phyloP scores from a whole-genome alignment of 2,888 invertebrate species.

The Petrolisthes manimaculis region DNA sequence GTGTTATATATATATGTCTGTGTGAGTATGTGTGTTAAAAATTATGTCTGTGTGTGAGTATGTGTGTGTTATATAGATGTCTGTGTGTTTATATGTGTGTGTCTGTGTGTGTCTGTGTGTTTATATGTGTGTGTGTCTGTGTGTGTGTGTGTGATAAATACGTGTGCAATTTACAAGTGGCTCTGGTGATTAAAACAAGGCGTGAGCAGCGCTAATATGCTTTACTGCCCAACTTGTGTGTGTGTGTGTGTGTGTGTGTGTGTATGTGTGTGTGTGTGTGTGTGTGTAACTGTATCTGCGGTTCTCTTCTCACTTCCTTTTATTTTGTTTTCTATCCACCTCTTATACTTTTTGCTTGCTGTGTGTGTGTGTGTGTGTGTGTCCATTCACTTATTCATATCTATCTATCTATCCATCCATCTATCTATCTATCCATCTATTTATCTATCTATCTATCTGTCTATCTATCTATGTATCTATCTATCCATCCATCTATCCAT shows the following conservation, averaged over 20 bases:
- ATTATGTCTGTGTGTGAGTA: not conserved
- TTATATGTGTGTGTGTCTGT: not conserved
- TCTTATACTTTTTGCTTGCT: too few relatives aligned
- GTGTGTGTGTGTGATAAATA: not conserved
- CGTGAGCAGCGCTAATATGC: conserved; percentile 23
- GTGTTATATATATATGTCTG: not conserved
- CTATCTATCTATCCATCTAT: too few relatives aligned
- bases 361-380: too few relatives aligned
- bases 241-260: not conserved
- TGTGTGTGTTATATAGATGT: conserved; percentile 13
- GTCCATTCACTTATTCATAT: too few relatives aligned
- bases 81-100: conserved; percentile 1
- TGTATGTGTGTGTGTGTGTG: too few relatives aligned
- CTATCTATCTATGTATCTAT: too few relatives aligned
- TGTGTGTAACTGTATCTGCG: too few relatives aligned
- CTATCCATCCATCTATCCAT: too few relatives aligned
- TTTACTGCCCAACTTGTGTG: conserved; percentile 14
- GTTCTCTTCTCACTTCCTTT: too few relatives aligned
- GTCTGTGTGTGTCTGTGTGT: not conserved
- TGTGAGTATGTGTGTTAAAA: not conserved
- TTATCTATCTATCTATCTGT: too few relatives aligned
- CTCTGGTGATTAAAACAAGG: conserved; percentile 34
- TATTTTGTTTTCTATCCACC: too few relatives aligned
- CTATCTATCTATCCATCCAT: too few relatives aligned
- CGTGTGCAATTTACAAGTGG: conserved; percentile 11